Percentiles rank a stretch among this genome's conserved stretches.
These are phyloP conservation scores for Nematopogon swammerdamellus DNA, from an alignment of 2,888 invertebrate species.

Conservation along the genomic window DNA sequence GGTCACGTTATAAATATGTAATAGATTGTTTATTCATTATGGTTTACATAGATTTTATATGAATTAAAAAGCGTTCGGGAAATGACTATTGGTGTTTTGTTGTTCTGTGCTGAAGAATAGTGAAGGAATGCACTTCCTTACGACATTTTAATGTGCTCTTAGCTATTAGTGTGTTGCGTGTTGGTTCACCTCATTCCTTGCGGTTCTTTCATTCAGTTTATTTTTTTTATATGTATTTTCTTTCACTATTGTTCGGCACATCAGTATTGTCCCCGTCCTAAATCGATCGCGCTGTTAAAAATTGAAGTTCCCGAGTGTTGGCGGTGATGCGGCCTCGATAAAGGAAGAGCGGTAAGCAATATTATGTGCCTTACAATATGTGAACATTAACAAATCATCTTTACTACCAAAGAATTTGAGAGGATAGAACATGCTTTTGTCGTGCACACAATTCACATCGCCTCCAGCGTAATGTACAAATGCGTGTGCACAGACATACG, in stretches of 20 bases:
- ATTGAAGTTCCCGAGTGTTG: background rate
- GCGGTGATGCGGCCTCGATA: constrained; percentile 3
- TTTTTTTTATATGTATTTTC: constrained; percentile 16
- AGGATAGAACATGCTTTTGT: no score
- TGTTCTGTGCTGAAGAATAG: constrained; percentile 57
- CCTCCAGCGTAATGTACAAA: no score
- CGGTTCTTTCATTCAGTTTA: constrained; percentile 9
- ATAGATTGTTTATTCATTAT: constrained; percentile 2
- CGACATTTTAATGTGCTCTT: constrained; percentile 22
- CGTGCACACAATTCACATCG: no score
- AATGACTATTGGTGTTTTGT: constrained; percentile 24
- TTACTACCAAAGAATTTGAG: background rate
- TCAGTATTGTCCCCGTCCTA: constrained; percentile 28
- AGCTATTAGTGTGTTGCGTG: background rate
- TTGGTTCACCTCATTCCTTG: background rate
- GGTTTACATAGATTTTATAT: constrained; percentile 1
- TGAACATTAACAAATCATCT: background rate
- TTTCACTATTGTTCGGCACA: constrained; percentile 87
- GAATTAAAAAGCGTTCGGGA: constrained; percentile 1
- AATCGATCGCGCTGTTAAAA: background rate
- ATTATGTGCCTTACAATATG: constrained; percentile 52
- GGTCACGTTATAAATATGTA: background rate
- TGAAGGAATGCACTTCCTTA: constrained; percentile 52
- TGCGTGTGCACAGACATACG: no score
- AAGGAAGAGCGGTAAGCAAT: constrained; percentile 36